Evolutionary conservation across 2,888 invertebrate species (phyloP), one percentile per base, ranked within the genome.

Genomic region (Pammene aurita): DNA sequence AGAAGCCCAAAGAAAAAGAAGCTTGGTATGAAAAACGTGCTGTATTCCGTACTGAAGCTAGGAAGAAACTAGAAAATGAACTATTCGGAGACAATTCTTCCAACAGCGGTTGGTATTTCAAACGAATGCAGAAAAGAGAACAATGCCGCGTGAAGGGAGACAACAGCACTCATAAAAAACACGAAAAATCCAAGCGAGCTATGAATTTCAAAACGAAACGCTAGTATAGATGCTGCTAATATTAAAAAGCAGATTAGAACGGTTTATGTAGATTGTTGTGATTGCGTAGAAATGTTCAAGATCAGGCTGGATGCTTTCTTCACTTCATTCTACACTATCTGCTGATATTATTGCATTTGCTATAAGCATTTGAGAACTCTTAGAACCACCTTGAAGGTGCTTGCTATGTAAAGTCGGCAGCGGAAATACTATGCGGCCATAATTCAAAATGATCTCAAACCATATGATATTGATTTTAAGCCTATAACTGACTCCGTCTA

Each of bases 81-180:
- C 71, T 88, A 13, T 88, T 90, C 74, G 87, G 87, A 14, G 85
- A 86, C 41, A 80, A 77, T 14, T 83, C 78, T 48, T 78, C 82
- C 0, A 89, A 89, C 72, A 86, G 83, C 91, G 0, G 84, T 85
- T 93, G 93, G 93, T 93, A 93, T 74, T 93, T 93, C 72, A 83
- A 88, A 16, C 87, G 92, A 35, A 90, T 93, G 92, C 85, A 87
- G 63, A 84, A 84, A 68, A 84, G 93, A 7, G 92, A 93, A 66
- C 90, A 92, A 67, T 90, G 90, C 67, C 87, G 92, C 57, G 80
- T 84, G 5, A 89, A 89, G 68, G 81, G 81, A 14, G 85, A 88
- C 66, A 92, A 90, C 72, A 84, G 81, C 72, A 90, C 86, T 13
- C 77, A 84, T 71, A 87, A 81, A 69, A 90, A 87, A 72, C 72